A percentile compares a stretch with the other conserved stretches of the same genome.
Evolutionary conservation across 1,140 invertebrate genomes (phyloP).

Genomic region (Anthonomus grandis): DNA sequence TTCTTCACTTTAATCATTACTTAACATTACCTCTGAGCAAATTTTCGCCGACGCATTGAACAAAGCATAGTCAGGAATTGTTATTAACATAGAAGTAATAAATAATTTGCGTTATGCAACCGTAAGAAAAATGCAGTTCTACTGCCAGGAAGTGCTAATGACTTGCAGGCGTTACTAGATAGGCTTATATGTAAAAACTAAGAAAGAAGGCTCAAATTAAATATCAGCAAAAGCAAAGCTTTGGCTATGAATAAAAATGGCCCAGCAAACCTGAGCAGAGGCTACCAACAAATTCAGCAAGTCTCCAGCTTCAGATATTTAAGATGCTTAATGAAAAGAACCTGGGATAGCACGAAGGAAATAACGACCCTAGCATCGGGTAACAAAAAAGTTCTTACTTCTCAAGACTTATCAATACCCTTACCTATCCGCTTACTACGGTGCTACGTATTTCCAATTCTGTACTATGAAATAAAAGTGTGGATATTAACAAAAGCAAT

Average conservation of each 20-base stretch:
- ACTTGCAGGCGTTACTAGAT: background rate
- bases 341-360: slow-evolving; percentile 2
- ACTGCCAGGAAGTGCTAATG: slow-evolving; percentile 3
- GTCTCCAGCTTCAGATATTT: slow-evolving; percentile 9
- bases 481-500: too few relatives aligned
- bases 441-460: too few relatives aligned
- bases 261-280: slow-evolving; percentile 3
- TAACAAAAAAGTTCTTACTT: too few relatives aligned
- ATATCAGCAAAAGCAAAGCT: background rate
- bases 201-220: background rate
- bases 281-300: slow-evolving; percentile 4
- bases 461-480: too few relatives aligned
- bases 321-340: background rate
- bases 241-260: background rate
- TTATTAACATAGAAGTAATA: slow-evolving; percentile 2
- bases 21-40: too few relatives aligned
- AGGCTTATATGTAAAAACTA: background rate
- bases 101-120: background rate
- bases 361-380: background rate
- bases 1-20: too few relatives aligned
- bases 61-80: slow-evolving; percentile 1
- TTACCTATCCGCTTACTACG: too few relatives aligned
- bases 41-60: too few relatives aligned
- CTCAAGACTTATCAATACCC: too few relatives aligned
- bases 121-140: background rate